Evolutionary conservation across 2,113 vertebrate genomes (phyloP).

Genomic region (Lonchura striata): DNA sequence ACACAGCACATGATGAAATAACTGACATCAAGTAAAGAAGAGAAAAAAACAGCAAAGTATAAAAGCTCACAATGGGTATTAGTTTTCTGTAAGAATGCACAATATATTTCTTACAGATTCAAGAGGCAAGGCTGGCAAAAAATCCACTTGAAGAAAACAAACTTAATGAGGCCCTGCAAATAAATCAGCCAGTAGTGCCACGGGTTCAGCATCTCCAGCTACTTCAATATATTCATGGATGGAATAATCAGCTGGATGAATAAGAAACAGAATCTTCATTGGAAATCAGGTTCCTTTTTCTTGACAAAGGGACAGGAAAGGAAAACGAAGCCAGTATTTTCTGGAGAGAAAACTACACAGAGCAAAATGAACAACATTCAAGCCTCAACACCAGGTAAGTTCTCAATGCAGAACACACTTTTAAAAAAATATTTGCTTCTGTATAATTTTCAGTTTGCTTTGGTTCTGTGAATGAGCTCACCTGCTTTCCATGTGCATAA

Average conservation of each 20-base stretch:
- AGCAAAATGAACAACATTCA: not conserved
- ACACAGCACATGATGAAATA: not conserved
- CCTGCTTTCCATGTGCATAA: not conserved
- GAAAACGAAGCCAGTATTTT: not conserved
- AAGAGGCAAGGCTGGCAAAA: not conserved
- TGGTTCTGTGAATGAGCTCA: not conserved
- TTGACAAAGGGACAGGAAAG: not conserved
- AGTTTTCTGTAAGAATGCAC: not conserved
- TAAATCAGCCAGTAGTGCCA: not conserved
- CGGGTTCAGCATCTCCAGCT: not conserved
- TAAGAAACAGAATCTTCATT: not conserved
- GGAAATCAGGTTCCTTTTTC: not conserved
- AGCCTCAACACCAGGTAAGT: not conserved
- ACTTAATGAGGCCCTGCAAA: not conserved
- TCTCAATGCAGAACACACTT: not conserved
- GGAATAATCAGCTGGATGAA: not conserved
- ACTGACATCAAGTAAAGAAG: not conserved
- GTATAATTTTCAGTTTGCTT: not conserved
- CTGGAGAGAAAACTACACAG: not conserved
- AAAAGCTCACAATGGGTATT: not conserved
- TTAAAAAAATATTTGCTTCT: not conserved
- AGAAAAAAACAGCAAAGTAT: rapidly evolving
- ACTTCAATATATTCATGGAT: not conserved
- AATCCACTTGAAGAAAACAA: not conserved
- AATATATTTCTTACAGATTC: not conserved